Evolutionary conservation across 2,888 invertebrate species (phyloP).

Genomic region (Cryptophagus acutangulus): DNA sequence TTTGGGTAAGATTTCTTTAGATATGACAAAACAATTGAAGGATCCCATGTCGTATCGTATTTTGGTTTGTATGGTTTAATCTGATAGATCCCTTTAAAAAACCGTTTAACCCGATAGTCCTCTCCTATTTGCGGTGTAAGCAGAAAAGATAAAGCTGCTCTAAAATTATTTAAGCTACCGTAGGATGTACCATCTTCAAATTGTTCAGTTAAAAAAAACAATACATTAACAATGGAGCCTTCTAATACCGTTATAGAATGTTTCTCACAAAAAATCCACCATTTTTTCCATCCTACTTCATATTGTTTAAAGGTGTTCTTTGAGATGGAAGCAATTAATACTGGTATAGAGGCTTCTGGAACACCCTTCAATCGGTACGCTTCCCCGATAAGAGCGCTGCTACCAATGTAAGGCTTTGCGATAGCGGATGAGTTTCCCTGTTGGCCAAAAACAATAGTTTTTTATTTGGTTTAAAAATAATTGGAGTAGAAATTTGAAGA

Average conservation of each 20-base stretch:
- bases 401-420: slow-evolving; percentile 5
- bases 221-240: slow-evolving; percentile 3
- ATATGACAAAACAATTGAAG: slow-evolving; percentile 2
- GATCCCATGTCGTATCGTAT: slow-evolving; percentile 6
- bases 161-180: slow-evolving; percentile 24
- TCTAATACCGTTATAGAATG: slow-evolving; percentile 1
- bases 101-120: slow-evolving; percentile 20
- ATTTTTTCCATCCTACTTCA: not conserved
- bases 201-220: slow-evolving; percentile 11
- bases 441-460: slow-evolving; percentile 2
- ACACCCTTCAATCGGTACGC: slow-evolving; percentile 4
- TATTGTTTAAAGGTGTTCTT: not conserved
- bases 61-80: slow-evolving; percentile 2
- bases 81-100: slow-evolving; percentile 15
- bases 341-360: slow-evolving; percentile 5
- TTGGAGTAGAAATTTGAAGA: not conserved
- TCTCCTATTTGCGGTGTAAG: slow-evolving; percentile 15
- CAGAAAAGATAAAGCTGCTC: slow-evolving; percentile 27
- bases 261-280: not conserved
- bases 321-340: not conserved
- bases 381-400: slow-evolving; percentile 6
- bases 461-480: slow-evolving; percentile 4
- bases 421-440: slow-evolving; percentile 4
- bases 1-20: not conserved
- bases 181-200: slow-evolving; percentile 13